Conservation (phyloP, 2,888 invertebrate genomes). For the Alloplasta piceator region DNA sequence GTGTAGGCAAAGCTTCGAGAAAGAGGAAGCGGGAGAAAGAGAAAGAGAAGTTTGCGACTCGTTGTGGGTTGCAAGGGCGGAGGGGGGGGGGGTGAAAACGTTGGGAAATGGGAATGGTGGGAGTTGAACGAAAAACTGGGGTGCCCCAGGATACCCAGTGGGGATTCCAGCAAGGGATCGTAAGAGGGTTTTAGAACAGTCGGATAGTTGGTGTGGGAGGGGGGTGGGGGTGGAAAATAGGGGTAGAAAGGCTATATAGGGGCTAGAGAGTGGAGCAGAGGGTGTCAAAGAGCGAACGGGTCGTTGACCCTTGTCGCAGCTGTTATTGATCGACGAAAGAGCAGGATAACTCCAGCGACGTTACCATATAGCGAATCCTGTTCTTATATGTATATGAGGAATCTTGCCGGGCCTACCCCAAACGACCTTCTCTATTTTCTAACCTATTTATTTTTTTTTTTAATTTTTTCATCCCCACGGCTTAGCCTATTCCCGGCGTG, state of each 20-base stretch:
- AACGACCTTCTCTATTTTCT: constrained; percentile 68
- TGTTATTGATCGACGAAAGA: constrained; percentile 81
- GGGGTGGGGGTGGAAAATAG: constrained; percentile 59
- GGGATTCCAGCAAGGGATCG: constrained; percentile 35
- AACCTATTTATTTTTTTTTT: constrained; percentile 18
- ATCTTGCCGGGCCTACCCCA: constrained; percentile 71
- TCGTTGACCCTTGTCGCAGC: constrained; percentile 81
- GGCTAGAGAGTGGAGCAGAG: constrained; percentile 70
- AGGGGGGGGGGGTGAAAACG: constrained; percentile 18
- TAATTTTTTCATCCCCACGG: constrained; percentile 20
- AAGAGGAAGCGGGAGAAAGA: constrained; percentile 6
- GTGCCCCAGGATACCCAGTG: constrained; percentile 56
- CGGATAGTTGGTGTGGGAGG: constrained; percentile 10
- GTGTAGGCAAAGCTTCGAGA: constrained; percentile 42
- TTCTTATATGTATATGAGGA: constrained; percentile 58
- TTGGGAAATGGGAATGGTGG: constrained; percentile 28
- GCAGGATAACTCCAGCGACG: constrained; percentile 75
- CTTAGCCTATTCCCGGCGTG: background rate
- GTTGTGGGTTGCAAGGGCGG: constrained; percentile 16
- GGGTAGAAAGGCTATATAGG: constrained; percentile 65
- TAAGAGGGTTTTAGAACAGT: constrained; percentile 39
- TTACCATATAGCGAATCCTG: constrained; percentile 68
- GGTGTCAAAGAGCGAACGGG: constrained; percentile 66
- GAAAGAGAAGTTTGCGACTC: constrained; percentile 45
- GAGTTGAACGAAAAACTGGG: constrained; percentile 59